A percentile compares a stretch with the other conserved stretches of the same genome.
phyloP scores from a whole-genome alignment of 2,113 vertebrate genomes.

The Seriola aureovittata region DNA sequence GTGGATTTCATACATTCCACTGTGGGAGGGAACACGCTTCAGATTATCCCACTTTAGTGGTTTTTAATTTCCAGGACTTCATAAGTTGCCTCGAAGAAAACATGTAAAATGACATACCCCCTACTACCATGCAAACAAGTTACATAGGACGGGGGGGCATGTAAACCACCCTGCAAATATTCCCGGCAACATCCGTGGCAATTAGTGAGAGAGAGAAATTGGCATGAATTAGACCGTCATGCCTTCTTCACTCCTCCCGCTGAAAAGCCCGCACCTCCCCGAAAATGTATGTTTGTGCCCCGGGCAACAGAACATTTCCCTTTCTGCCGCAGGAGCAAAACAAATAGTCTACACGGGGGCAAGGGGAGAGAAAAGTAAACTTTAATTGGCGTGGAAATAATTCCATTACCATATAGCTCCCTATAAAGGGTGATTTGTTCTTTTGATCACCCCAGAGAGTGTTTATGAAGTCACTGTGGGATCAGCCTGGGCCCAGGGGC shows the following conservation, averaged over 20 bases:
- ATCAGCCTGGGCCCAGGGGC: slow-evolving; percentile 65
- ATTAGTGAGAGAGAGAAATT: slow-evolving; percentile 6
- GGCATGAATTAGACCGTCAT: slow-evolving; percentile 6
- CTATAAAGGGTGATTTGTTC: slow-evolving; percentile 78
- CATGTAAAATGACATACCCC: neutral
- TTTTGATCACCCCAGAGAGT: slow-evolving; percentile 66
- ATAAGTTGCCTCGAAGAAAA: slow-evolving; percentile 11
- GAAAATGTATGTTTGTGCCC: slow-evolving; percentile 29
- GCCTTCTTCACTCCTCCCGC: neutral
- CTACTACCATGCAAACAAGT: slow-evolving; percentile 9
- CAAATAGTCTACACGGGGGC: slow-evolving; percentile 54
- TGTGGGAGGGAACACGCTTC: slow-evolving; percentile 33
- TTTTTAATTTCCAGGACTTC: slow-evolving; percentile 37
- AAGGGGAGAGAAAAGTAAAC: slow-evolving; percentile 59
- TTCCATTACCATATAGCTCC: slow-evolving; percentile 73
- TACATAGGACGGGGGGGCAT: slow-evolving; percentile 1
- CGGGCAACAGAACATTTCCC: slow-evolving; percentile 41
- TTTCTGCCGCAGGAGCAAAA: slow-evolving; percentile 48
- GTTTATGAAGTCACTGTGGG: slow-evolving; percentile 77
- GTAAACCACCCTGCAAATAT: slow-evolving; percentile 27
- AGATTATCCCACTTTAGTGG: slow-evolving; percentile 9
- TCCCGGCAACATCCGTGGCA: slow-evolving; percentile 7
- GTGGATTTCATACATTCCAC: slow-evolving; percentile 59
- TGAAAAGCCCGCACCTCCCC: neutral
- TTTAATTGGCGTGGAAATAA: slow-evolving; percentile 77